Evolutionary conservation across 2,113 vertebrate species (phyloP), one percentile per base, ranked within the genome.

Genomic region (Puntigrus tetrazona): DNA sequence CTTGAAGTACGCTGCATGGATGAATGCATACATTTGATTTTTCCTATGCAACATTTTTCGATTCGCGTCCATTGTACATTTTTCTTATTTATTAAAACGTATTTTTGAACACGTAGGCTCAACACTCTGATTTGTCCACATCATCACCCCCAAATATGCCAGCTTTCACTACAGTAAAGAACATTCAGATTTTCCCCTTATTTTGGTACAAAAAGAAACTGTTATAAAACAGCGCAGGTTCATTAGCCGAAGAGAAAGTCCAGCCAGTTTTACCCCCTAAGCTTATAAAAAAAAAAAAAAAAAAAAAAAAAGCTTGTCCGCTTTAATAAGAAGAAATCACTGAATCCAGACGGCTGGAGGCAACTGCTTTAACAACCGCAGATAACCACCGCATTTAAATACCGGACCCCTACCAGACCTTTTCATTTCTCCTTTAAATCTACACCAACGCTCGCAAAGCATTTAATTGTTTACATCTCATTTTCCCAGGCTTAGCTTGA

Each of bases 1-100:
- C 47, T 86, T 87, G 82, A 85, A 84, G 57, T 86, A 82, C 72
- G 85, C 89, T 92, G 92, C 92, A 93, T 94, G 92, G 92, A 92
- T 91, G 87, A 81, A 78, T 70, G 84, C 81, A 20, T 86, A 80
- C 34, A 31, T 84, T 20, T 38, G 11, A 70, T 61, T 65, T 87
- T 79, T 75, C 77, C 84, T 82, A 89, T 89, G 88, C 91, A 88
- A 86, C 89, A 91, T 65, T 84, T 73, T 77, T 50, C 73, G 89
- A 92, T 88, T 91, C 92, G 94, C 86, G 88, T 96, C 93, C 94
- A 94, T 85, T 96, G 95, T 96, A 95, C 92, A 95, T 95, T 95
- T 93, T 93, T 94, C 93, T 96, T 98, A 98, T 98, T 98, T 98
- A 97, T 98, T 97, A 96, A 97, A 95, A 96, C 93, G 92, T 89